A percentile compares a stretch with the other conserved stretches of the same genome.
Evolutionary conservation across 2,797 vertebrate genomes (phyloP).

Genomic region (Mus spretus): DNA sequence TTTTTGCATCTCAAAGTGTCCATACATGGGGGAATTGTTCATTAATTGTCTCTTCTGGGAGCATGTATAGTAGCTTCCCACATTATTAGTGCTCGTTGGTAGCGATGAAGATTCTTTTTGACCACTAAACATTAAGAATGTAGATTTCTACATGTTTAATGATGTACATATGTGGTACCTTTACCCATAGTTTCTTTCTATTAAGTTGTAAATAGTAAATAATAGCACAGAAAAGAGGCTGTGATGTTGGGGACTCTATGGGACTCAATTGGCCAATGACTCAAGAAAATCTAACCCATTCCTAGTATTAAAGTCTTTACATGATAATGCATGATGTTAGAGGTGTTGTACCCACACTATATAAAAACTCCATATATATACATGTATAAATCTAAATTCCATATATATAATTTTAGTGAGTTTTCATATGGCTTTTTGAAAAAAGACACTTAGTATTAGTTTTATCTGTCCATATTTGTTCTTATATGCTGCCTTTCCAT

Average conservation of each 20-base stretch:
- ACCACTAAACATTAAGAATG: neutral
- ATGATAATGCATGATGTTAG: neutral
- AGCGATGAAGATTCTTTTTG: neutral
- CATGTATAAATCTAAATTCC: too few relatives aligned
- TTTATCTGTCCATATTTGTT: neutral
- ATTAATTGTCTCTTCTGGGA: neutral
- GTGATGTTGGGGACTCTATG: neutral
- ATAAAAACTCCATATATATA: neutral
- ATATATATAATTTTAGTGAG: neutral
- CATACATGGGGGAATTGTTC: neutral
- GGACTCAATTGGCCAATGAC: neutral
- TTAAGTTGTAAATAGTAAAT: neutral
- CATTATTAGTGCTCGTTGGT: neutral
- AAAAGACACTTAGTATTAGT: neutral
- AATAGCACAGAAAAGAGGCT: neutral
- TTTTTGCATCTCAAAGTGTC: neutral
- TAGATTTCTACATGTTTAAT: neutral
- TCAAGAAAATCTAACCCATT: neutral
- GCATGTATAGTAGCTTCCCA: neutral
- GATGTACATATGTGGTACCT: neutral
- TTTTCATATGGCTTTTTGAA: neutral
- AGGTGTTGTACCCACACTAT: neutral
- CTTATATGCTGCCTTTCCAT: neutral
- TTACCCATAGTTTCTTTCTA: neutral
- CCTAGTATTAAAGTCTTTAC: neutral